These are phyloP conservation scores for Eriosoma lanigerum DNA, from an alignment of 1,140 invertebrate species.

Conservation along the genomic window DNA sequence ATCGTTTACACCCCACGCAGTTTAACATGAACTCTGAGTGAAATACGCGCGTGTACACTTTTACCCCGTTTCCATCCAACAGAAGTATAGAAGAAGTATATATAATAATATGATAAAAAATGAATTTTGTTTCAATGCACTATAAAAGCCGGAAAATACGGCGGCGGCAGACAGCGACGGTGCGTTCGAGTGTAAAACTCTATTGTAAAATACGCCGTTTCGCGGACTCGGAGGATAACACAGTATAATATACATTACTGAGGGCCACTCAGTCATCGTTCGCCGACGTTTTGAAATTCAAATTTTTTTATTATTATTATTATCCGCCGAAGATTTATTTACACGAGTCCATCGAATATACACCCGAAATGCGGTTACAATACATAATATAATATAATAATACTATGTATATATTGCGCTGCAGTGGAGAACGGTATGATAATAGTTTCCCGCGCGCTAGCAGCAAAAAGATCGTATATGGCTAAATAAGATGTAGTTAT, in stretches of 20 bases:
- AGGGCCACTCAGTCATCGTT: constrained; percentile 32
- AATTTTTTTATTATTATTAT: constrained; percentile 6
- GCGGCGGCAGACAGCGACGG: not conserved
- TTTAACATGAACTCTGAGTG: not conserved
- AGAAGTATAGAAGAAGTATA: no score
- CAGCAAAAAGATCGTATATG: no score
- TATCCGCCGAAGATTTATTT: constrained; percentile 44
- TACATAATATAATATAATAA: constrained; percentile 5
- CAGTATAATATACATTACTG: not conserved
- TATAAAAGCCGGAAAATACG: not conserved
- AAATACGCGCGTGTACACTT: not conserved
- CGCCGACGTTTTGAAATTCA: constrained; percentile 42
- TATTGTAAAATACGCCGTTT: constrained; percentile 37
- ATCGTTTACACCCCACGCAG: no score
- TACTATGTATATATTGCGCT: not conserved
- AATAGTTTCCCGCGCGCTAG: not conserved
- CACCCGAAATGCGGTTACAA: not conserved
- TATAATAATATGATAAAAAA: not conserved
- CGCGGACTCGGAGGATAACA: not conserved
- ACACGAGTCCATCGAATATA: constrained; percentile 26
- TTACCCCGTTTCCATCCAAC: no score
- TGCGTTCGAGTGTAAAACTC: constrained; percentile 42
- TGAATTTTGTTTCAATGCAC: constrained; percentile 37
- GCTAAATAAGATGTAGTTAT: no score
- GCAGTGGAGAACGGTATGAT: no score